Evolutionary conservation across 2,797 vertebrate species (phyloP), one percentile per base, ranked within the genome.

Genomic region (Pseudomugil gertrudae): DNA sequence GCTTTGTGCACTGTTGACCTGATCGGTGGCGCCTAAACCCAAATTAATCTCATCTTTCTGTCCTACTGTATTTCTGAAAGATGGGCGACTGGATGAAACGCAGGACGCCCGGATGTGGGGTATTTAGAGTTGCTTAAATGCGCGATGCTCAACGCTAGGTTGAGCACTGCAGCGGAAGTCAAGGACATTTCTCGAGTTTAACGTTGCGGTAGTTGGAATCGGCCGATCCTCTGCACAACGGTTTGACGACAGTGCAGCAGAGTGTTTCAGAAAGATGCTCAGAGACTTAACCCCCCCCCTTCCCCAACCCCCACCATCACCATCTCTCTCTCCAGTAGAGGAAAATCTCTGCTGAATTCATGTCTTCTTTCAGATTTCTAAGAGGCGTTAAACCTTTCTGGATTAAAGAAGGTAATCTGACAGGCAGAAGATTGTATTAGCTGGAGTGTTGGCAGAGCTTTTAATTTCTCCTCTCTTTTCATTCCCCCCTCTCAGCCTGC

Each of bases 371-470:
- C 89, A 89, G 77, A 90, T 93, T 92, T 92, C 86, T 90, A 90
- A 92, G 89, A 92, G 91, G 89, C 88, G 83, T 91, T 91, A 93
- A 93, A 93, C 92, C 92, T 91, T 89, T 84, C 86, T 90, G 93
- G 93, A 94, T 95, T 95, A 94, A 92, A 93, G 87, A 85, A 88
- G 88, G 85, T 92, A 93, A 93, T 92, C 91, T 93, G 93, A 93
- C 92, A 93, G 92, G 92, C 92, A 92, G 93, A 89, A 92, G 90
- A 93, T 92, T 90, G 92, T 92, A 93, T 94, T 92, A 93, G 87
- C 87, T 57, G 11, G 82, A 92, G 88, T 84, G 90, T 91, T 91
- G 90, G 92, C 93, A 92, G 88, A 93, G 91, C 88, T 92, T 91
- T 91, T 91, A 84, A 87, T 92, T 87, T 88, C 81, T 88, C 76